These are phyloP conservation scores for Zootoca vivipara DNA, from an alignment of 2,113 vertebrate genomes.

Conservation along the genomic window DNA sequence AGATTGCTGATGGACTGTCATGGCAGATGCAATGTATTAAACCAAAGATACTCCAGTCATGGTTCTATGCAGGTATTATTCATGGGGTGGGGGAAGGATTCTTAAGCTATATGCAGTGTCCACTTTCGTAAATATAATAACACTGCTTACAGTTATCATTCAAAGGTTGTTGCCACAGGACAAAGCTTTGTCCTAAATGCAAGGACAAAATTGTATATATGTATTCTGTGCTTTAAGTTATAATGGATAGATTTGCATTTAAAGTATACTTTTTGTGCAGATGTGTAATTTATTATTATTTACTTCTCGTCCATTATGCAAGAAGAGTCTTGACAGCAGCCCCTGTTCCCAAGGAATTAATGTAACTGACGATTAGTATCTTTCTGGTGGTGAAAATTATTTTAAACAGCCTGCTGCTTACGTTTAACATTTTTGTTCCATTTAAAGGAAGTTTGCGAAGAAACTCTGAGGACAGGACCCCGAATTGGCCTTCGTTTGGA, in stretches of 20 bases:
- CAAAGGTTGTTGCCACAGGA: not conserved
- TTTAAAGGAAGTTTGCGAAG: slow-evolving; percentile 90
- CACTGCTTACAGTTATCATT: not conserved
- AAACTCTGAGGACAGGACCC: slow-evolving; percentile 78
- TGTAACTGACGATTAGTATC: slow-evolving; percentile 32
- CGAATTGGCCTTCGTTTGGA: slow-evolving; percentile 88
- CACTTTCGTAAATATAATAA: not conserved
- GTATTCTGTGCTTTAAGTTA: not conserved
- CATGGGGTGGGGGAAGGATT: not conserved
- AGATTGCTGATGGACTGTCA: too few relatives aligned
- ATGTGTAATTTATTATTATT: slow-evolving; percentile 29
- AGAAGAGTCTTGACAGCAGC: not conserved
- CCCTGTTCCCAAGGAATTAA: not conserved
- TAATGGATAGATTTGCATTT: not conserved
- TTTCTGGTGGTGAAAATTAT: slow-evolving; percentile 3
- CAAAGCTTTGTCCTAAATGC: not conserved
- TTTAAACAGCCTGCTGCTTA: not conserved
- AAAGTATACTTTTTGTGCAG: slow-evolving; percentile 4
- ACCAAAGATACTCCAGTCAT: slow-evolving; percentile 1
- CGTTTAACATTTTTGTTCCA: slow-evolving; percentile 51
- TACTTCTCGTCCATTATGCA: not conserved
- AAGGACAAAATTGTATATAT: not conserved
- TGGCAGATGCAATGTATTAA: slow-evolving; percentile 30
- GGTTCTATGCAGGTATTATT: not conserved
- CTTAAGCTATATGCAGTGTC: not conserved